Evolutionary conservation across 2,888 invertebrate species (phyloP).

Genomic region (Mystacides longicornis): DNA sequence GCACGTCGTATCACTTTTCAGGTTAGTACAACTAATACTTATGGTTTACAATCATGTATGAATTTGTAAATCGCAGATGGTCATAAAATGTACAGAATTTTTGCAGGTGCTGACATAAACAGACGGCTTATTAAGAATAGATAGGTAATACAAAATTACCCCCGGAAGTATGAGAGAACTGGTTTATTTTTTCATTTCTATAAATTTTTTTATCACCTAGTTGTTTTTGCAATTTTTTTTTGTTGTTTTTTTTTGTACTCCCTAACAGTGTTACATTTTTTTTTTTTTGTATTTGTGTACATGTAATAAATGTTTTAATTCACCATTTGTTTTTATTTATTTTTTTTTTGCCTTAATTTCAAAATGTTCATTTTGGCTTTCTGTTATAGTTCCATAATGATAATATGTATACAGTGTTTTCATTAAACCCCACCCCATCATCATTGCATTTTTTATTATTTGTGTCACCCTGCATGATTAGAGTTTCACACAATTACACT

Average conservation of each 20-base stretch:
- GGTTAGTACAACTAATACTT: too few species aligned
- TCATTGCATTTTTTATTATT: conserved; percentile 10
- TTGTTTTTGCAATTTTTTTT: background rate
- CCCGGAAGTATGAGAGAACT: background rate
- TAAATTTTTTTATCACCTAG: too few species aligned
- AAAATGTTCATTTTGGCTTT: conserved; percentile 7
- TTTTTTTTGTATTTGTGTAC: conserved; percentile 25
- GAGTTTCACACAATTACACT: conserved; percentile 13
- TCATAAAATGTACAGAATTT: too few species aligned
- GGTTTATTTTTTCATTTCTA: background rate
- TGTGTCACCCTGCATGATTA: conserved; percentile 8
- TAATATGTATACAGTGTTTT: conserved; percentile 8
- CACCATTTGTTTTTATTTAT: conserved; percentile 25
- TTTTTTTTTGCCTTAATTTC: conserved; percentile 25
- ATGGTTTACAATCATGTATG: too few species aligned
- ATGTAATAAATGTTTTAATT: conserved; percentile 25
- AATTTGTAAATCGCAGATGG: too few species aligned
- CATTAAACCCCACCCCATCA: too few species aligned
- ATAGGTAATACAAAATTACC: too few species aligned
- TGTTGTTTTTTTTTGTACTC: conserved; percentile 24
- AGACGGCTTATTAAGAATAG: too few species aligned
- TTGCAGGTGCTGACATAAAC: too few species aligned
- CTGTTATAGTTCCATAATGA: conserved; percentile 6
- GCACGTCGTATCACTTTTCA: too few species aligned
- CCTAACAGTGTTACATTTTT: conserved; percentile 25